These are phyloP conservation scores for Pocillopora grandis DNA, from an alignment of 92 coral and sea anemone genomes.

Conservation along the genomic window DNA sequence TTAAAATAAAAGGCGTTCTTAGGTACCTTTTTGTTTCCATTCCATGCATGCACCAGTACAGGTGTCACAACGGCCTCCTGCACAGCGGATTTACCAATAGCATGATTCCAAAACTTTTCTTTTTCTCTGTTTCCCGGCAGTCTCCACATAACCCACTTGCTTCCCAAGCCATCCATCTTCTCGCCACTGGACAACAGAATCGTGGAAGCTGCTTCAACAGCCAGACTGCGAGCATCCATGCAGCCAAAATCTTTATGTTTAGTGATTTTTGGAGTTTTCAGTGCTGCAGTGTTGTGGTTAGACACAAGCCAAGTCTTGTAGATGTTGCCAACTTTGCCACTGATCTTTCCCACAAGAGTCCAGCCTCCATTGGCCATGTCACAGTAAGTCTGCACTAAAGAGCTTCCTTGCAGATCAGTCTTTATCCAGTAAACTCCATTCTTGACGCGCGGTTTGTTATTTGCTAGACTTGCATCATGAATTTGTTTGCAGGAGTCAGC, in stretches of 20 bases:
- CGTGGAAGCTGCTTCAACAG: conserved; percentile 17
- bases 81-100: conserved; percentile 41
- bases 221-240: conserved; percentile 16
- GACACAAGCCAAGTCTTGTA: conserved; percentile 67
- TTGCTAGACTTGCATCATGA: conserved; percentile 56
- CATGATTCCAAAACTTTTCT: conserved; percentile 51
- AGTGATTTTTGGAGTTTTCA: conserved; percentile 41
- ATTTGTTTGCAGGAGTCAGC: conserved; percentile 86
- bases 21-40: conserved; percentile 51
- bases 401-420: conserved; percentile 46
- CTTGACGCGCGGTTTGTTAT: conserved; percentile 42
- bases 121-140: conserved; percentile 45
- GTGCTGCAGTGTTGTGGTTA: conserved; percentile 45
- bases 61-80: conserved; percentile 28
- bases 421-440: conserved; percentile 85
- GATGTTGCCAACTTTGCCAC: conserved; percentile 68
- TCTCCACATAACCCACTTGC: conserved; percentile 64
- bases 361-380: conserved; percentile 86
- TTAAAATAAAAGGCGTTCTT: too few species aligned
- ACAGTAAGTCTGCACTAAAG: conserved; percentile 69
- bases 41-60: conserved; percentile 54
- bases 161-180: conserved; percentile 31
- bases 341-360: conserved; percentile 87
- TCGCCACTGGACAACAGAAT: conserved; percentile 66
- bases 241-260: not conserved